Evolutionary conservation across 1,140 invertebrate genomes (phyloP).

Genomic region (Pygmarrhopalites habei): DNA sequence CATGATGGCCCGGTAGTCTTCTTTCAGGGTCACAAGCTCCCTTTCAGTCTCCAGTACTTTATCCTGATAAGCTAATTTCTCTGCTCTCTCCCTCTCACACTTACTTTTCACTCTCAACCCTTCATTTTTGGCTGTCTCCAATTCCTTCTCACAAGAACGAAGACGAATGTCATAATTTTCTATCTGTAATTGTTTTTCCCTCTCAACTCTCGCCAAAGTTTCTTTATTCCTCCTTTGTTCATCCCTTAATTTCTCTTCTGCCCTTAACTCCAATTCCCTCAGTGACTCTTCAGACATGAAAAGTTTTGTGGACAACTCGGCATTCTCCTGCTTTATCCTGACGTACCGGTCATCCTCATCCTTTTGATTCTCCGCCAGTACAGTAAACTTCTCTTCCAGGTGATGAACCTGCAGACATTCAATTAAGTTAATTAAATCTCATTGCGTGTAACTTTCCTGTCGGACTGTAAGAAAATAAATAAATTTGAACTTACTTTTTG

Average conservation of each 20-base stretch:
- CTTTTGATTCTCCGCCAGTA: slow-evolving; percentile 72
- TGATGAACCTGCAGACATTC: slow-evolving; percentile 64
- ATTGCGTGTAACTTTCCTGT: not conserved
- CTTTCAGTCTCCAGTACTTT: slow-evolving; percentile 53
- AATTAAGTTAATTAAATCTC: not conserved
- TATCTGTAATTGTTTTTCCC: slow-evolving; percentile 76
- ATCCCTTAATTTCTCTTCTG: slow-evolving; percentile 73
- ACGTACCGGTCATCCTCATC: slow-evolving; percentile 77
- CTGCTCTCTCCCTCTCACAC: slow-evolving; percentile 51
- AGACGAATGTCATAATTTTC: slow-evolving; percentile 76
- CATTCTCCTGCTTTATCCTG: slow-evolving; percentile 81
- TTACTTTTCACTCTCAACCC: slow-evolving; percentile 50
- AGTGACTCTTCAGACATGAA: slow-evolving; percentile 87
- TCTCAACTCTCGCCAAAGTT: slow-evolving; percentile 65
- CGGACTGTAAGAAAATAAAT: too few relatives aligned
- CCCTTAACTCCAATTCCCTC: slow-evolving; percentile 75
- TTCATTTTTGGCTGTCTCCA: slow-evolving; percentile 68
- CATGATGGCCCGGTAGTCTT: slow-evolving; percentile 49
- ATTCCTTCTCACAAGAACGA: slow-evolving; percentile 68
- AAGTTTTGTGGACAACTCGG: slow-evolving; percentile 74
- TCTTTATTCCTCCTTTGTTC: slow-evolving; percentile 79
- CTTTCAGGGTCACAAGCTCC: slow-evolving; percentile 49
- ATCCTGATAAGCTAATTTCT: slow-evolving; percentile 49
- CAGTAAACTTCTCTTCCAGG: slow-evolving; percentile 81
- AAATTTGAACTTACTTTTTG: slow-evolving; percentile 61